These are phyloP conservation scores for Monarcha castaneiventris DNA, from an alignment of 2,113 vertebrate genomes.

Conservation along the genomic window DNA sequence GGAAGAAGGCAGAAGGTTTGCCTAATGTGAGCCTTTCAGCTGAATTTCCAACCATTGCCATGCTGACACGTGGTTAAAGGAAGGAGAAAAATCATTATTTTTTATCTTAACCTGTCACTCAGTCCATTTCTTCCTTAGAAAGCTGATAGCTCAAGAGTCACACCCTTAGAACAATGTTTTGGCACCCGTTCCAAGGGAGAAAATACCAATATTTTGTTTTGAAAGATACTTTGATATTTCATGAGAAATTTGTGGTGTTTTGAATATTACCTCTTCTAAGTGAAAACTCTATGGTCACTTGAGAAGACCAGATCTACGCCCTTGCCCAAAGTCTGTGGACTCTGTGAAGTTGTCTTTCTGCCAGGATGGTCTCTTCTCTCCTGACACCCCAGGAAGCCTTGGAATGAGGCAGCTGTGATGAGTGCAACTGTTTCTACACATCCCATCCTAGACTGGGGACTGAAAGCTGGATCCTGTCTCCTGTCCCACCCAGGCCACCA, in stretches of 20 bases:
- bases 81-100: not conserved
- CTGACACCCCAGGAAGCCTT: not conserved
- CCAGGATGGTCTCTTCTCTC: not conserved
- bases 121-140: not conserved
- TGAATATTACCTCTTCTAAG: not conserved
- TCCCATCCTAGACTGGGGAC: not conserved
- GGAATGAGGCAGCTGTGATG: accelerated
- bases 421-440: not conserved
- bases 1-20: not conserved
- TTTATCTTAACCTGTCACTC: not conserved
- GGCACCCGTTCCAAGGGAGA: not conserved
- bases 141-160: not conserved
- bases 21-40: not conserved
- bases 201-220: not conserved
- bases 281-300: not conserved
- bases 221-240: not conserved
- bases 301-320: accelerated
- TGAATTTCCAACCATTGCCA: not conserved
- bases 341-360: not conserved
- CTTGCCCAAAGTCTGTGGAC: not conserved
- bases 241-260: not conserved
- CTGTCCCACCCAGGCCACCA: not conserved
- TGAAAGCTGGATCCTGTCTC: not conserved
- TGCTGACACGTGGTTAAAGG: not conserved
- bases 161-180: not conserved